Conservation (phyloP, 2,888 invertebrate species). For the Drosophila emarginata region DNA sequence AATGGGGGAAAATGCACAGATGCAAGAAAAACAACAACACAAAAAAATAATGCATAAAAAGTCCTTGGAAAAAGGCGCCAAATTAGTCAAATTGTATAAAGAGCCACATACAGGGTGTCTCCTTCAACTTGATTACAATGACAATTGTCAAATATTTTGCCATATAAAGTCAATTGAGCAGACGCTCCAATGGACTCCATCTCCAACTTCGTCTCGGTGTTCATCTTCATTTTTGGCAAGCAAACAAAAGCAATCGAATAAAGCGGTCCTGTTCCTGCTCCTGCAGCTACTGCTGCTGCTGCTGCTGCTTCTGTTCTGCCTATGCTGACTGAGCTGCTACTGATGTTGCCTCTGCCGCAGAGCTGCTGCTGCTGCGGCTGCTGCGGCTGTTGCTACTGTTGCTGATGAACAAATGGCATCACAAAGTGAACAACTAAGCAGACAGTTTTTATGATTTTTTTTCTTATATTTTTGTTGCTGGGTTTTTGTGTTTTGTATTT, state of each 20-base stretch:
- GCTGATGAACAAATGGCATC: constrained; percentile 45
- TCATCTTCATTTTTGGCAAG: constrained; percentile 54
- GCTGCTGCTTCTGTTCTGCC: constrained; percentile 16
- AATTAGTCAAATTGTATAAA: constrained; percentile 45
- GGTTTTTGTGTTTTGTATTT: constrained; percentile 58
- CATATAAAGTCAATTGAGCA: constrained; percentile 31
- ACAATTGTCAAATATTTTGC: constrained; percentile 25
- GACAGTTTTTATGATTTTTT: constrained; percentile 12
- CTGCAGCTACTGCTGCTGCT: constrained; percentile 23
- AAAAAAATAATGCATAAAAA: not conserved
- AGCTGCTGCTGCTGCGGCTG: constrained; percentile 11
- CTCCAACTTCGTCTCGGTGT: not conserved
- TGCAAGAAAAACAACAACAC: constrained; percentile 12
- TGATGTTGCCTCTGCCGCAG: not conserved
- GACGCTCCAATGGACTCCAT: not conserved
- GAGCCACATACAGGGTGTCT: constrained; percentile 37
- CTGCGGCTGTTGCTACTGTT: constrained; percentile 20
- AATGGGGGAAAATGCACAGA: constrained; percentile 43
- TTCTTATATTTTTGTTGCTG: constrained; percentile 18
- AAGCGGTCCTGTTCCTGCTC: constrained; percentile 17
- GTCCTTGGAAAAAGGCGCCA: constrained; percentile 34
- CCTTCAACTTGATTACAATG: not conserved
- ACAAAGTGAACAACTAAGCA: constrained; percentile 8
- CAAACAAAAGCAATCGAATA: constrained; percentile 57
- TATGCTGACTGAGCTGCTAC: constrained; percentile 19